These are phyloP conservation scores for Quadriops clusia DNA, from an alignment of 2,888 invertebrate species.

Conservation along the genomic window DNA sequence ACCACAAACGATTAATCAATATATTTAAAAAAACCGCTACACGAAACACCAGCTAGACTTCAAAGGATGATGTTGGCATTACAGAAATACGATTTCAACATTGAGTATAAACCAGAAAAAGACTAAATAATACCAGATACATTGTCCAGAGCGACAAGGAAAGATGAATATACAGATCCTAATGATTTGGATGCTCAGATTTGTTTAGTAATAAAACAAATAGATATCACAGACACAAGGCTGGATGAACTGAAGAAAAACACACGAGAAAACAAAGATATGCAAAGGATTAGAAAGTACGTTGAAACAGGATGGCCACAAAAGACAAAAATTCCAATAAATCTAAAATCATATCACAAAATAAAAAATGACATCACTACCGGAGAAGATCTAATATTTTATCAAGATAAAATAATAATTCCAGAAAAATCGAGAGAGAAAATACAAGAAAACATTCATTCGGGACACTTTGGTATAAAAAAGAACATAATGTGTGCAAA, in stretches of 20 bases:
- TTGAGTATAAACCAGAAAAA: constrained; percentile 15
- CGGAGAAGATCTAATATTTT: constrained; percentile 13
- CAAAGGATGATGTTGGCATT: constrained; percentile 15
- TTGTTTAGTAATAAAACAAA: constrained; percentile 11
- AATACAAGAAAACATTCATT: constrained; percentile 13
- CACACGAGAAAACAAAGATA: constrained; percentile 11
- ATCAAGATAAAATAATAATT: constrained; percentile 13
- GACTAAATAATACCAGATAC: constrained; percentile 8
- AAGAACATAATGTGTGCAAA: constrained; percentile 14
- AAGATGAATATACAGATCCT: constrained; percentile 3
- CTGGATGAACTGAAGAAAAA: constrained; percentile 11
- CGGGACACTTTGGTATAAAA: constrained; percentile 14
- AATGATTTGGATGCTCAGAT: constrained; percentile 13
- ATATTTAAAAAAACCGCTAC: constrained; percentile 18
- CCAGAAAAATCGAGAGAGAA: constrained; percentile 12
- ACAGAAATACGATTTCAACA: constrained; percentile 15
- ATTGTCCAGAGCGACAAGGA: constrained; percentile 5
- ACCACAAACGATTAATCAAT: constrained; percentile 21
- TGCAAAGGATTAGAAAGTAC: constrained; percentile 11
- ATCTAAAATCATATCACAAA: constrained; percentile 13
- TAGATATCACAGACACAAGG: constrained; percentile 11
- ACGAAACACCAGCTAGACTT: constrained; percentile 16
- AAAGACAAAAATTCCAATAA: constrained; percentile 10
- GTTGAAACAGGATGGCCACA: constrained; percentile 16
- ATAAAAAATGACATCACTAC: constrained; percentile 13